Conservation (phyloP, 1,140 invertebrate genomes). For the Sesamia nonagrioides region DNA sequence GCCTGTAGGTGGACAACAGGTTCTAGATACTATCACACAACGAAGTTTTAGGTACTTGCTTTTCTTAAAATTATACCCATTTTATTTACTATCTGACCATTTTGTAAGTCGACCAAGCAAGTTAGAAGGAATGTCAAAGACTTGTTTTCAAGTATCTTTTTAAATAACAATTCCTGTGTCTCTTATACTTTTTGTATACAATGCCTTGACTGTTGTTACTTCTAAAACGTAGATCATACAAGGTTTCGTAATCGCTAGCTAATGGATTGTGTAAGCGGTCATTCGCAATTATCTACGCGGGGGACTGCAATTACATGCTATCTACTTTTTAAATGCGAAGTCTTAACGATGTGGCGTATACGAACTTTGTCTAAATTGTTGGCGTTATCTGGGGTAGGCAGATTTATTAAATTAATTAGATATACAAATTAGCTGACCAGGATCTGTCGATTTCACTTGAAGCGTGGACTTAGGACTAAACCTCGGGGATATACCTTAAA, state of each 20-base stretch:
- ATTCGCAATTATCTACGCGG: conserved; percentile 31
- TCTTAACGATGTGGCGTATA: not conserved
- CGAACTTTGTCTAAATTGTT: conserved; percentile 9
- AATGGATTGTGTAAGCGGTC: conserved; percentile 26
- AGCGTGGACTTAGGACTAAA: no score
- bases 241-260: conserved; percentile 16
- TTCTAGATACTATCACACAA: conserved; percentile 38
- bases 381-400: not conserved
- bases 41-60: not conserved
- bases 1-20: not conserved
- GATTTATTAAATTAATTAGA: not conserved
- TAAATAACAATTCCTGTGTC: not conserved
- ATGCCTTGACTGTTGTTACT: not conserved
- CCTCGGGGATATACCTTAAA: no score
- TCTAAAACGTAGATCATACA: not conserved
- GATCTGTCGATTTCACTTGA: no score
- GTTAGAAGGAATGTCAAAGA: not conserved
- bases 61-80: conserved; percentile 1
- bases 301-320: conserved; percentile 32
- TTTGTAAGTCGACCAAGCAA: not conserved
- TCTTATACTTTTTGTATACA: not conserved
- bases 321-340: conserved; percentile 32
- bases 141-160: no score
- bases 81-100: conserved; percentile 13
- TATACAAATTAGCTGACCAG: no score